Base-by-base conservation (phyloP, 2,797 vertebrate genomes). In the Lutra lutra region DNA sequence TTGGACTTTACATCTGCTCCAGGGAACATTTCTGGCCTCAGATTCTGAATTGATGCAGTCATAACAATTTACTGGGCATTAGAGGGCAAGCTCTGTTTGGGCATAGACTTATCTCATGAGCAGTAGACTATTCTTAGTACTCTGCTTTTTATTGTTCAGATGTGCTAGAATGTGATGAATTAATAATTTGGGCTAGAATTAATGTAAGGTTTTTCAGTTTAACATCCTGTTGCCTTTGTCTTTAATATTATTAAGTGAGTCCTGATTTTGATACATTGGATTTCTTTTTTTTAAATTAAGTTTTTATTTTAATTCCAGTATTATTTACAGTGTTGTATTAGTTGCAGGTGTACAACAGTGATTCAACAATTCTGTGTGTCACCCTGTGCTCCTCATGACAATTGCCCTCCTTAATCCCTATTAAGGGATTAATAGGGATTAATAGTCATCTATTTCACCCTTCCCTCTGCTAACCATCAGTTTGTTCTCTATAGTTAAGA, bases 201-300 rank as follows among this genome's bases (percentile, higher is more conserved):
- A 82, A 43, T 75, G 9, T 91, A 40, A 89, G 54, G 2, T 27
- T 80, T 92, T 95, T 89, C 40, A 72, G 54, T 43, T 94, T 94
- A 56, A 58, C 23, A 38, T 62, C 38, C 15, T 40, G 9, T 77
- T 95, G 46, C 54, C 64, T 95, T 92, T 92, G 5, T 86, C 75
- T 97, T 54, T 94, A 73, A 56, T 89, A 51, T 66, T 73, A 51
- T 72, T 92, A 94, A 72, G 8, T 77, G 72, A 95, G 51, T 78
- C 21, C 66, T 90, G 86, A 91, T 60, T 94, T 73, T 94, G 46
- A 23, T 77, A 7, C 27, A 9, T 91, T 95, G 35, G 4, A 21
- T 85, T 93, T 94, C 29, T 46, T 75, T 75, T 32, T 48, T 48
- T 18, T 46, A 1, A 10, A 5, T 43, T 40, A 72, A 73, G 7